Conservation (phyloP, 2,888 invertebrate genomes). For the Cerastoderma edule region DNA sequence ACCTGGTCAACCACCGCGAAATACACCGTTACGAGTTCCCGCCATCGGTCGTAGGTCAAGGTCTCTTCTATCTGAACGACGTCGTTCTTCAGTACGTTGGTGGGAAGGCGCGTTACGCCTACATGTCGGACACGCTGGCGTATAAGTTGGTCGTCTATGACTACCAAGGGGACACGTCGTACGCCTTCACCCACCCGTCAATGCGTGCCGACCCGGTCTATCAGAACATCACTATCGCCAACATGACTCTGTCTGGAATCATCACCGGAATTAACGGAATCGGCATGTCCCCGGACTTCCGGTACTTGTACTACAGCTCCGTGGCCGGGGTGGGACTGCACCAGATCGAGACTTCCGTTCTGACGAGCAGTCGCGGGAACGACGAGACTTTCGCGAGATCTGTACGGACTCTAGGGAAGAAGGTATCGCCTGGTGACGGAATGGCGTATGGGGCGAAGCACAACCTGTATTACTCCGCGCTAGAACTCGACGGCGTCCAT, state of each 20-base stretch:
- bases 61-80: constrained; percentile 66
- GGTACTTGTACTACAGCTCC: constrained; percentile 66
- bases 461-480: constrained; percentile 58
- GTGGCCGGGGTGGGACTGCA: constrained; percentile 62
- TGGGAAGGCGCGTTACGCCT: constrained; percentile 58
- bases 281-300: constrained; percentile 66
- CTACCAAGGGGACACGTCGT: constrained; percentile 43
- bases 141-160: constrained; percentile 67
- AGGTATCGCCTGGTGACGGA: constrained; percentile 59
- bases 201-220: constrained; percentile 54
- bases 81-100: constrained; percentile 62
- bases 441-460: constrained; percentile 58
- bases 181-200: constrained; percentile 53
- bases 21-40: constrained; percentile 61
- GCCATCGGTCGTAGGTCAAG: constrained; percentile 34
- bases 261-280: constrained; percentile 67
- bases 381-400: constrained; percentile 41
- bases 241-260: constrained; percentile 33
- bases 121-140: constrained; percentile 66
- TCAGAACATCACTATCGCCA: constrained; percentile 54
- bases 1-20: constrained; percentile 54
- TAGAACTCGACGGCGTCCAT: constrained; percentile 55
- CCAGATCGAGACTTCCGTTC: constrained; percentile 59
- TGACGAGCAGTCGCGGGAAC: constrained; percentile 37
- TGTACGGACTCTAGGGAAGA: constrained; percentile 57